Evolutionary conservation across 2,888 invertebrate species (phyloP).

Genomic region (Hemistola chrysoprasaria): DNA sequence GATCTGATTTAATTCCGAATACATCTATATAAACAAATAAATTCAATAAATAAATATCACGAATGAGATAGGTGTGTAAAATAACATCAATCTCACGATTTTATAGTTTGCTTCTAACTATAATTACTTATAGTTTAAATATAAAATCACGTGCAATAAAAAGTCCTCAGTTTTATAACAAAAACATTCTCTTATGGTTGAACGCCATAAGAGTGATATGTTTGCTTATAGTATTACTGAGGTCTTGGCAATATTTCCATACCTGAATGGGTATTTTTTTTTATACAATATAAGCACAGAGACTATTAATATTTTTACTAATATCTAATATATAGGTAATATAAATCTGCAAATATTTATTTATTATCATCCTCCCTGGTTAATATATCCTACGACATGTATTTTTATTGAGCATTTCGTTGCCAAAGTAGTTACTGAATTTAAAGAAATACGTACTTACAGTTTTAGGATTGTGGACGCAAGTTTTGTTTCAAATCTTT

Average conservation of each 20-base stretch:
- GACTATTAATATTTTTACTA: too few species aligned
- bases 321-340: too few species aligned
- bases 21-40: too few species aligned
- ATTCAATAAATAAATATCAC: too few species aligned
- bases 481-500: too few species aligned
- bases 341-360: slow-evolving; percentile 24
- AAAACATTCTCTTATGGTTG: slow-evolving; percentile 23
- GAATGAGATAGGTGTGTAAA: too few species aligned
- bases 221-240: slow-evolving; percentile 15
- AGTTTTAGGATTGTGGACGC: too few species aligned
- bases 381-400: too few species aligned
- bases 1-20: too few species aligned
- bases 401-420: too few species aligned
- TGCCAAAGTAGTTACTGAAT: too few species aligned
- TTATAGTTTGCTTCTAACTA: slow-evolving; percentile 21
- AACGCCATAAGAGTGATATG: slow-evolving; percentile 19
- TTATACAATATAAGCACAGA: slow-evolving; percentile 10
- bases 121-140: slow-evolving; percentile 14
- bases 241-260: slow-evolving; percentile 23
- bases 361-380: slow-evolving; percentile 20
- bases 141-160: slow-evolving; percentile 26
- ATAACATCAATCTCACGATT: slow-evolving; percentile 3
- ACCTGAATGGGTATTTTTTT: slow-evolving; percentile 21
- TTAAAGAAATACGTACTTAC: too few species aligned
- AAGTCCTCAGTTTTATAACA: slow-evolving; percentile 14